These are phyloP conservation scores for Spinibarbus caldwelli DNA, from an alignment of 2,797 vertebrate genomes.

Conservation along the genomic window DNA sequence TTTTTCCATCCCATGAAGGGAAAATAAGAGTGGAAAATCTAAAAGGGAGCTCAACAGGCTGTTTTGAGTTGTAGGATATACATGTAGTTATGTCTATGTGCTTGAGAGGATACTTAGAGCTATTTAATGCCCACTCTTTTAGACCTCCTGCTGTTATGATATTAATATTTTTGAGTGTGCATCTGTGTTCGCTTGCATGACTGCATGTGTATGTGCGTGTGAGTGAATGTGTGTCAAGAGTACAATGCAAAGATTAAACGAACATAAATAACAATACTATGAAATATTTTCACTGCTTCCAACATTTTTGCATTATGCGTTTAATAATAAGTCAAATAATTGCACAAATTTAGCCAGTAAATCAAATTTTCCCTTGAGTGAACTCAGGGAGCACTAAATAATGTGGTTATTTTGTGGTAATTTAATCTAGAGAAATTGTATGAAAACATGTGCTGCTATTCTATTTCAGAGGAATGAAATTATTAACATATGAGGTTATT, in stretches of 20 bases:
- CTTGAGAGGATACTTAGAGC: conserved; percentile 7
- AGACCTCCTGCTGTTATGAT: conserved; percentile 36
- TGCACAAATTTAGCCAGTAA: conserved; percentile 29
- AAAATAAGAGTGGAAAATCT: conserved; percentile 38
- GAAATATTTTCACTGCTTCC: background rate
- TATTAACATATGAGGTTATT: conserved; percentile 18
- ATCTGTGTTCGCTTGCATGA: background rate
- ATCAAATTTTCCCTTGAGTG: conserved; percentile 36
- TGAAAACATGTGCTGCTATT: conserved; percentile 9
- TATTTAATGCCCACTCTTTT: conserved; percentile 8
- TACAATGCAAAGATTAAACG: background rate
- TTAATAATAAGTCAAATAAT: conserved; percentile 1
- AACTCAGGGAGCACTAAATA: conserved; percentile 23
- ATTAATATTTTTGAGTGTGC: conserved; percentile 15
- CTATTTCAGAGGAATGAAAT: conserved; percentile 35
- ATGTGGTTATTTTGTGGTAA: conserved; percentile 19
- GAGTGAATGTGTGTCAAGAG: background rate
- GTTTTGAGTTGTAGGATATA: conserved; percentile 1
- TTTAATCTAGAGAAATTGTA: background rate
- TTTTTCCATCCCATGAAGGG: conserved; percentile 41
- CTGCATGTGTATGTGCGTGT: background rate
- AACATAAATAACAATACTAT: background rate
- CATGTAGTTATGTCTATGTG: conserved; percentile 1
- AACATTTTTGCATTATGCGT: conserved; percentile 22
- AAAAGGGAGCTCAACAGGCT: conserved; percentile 11